Percentiles rank a stretch among this genome's conserved stretches.
These are phyloP conservation scores for Gymnosoma rotundatum DNA, from an alignment of 2,888 invertebrate genomes.

Conservation along the genomic window DNA sequence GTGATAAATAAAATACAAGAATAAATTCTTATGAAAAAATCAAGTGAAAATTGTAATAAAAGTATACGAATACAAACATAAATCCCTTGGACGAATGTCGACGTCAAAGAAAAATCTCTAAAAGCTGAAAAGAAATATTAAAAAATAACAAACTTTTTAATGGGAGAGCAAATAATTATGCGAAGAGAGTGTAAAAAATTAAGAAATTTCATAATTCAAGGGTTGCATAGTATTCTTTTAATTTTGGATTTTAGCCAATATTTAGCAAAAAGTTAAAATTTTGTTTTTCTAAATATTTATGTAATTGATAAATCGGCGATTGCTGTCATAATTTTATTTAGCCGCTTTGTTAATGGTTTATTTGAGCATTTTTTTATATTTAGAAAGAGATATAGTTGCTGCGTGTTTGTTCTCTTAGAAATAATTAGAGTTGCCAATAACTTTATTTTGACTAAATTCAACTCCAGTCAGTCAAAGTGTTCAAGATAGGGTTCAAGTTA, in stretches of 20 bases:
- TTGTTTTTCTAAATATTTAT: conserved; percentile 54
- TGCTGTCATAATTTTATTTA: conserved; percentile 56
- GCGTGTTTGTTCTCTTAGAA: conserved; percentile 1
- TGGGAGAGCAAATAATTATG: conserved; percentile 28
- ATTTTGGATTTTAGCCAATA: conserved; percentile 68
- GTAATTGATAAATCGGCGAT: conserved; percentile 61
- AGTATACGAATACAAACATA: conserved; percentile 47
- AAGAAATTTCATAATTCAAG: conserved; percentile 59
- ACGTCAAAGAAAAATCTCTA: conserved; percentile 57
- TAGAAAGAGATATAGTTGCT: conserved; percentile 14
- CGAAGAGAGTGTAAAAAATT: conserved; percentile 48
- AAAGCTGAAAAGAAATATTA: conserved; percentile 34
- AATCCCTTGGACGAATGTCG: conserved; percentile 45
- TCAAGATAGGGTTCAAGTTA: too few relatives aligned
- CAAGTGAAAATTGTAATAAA: conserved; percentile 28
- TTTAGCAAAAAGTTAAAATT: conserved; percentile 40
- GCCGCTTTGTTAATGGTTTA: conserved; percentile 58
- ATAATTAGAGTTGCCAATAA: conserved; percentile 45
- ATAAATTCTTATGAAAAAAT: conserved; percentile 12
- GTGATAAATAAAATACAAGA: conserved; percentile 4
- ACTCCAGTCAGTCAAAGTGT: too few relatives aligned
- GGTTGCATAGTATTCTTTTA: conserved; percentile 24
- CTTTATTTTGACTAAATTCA: background rate
- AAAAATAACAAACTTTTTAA: conserved; percentile 28
- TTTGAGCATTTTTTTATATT: background rate